phyloP scores from a whole-genome alignment of 2,113 vertebrate species.

The Chaetura pelagica region DNA sequence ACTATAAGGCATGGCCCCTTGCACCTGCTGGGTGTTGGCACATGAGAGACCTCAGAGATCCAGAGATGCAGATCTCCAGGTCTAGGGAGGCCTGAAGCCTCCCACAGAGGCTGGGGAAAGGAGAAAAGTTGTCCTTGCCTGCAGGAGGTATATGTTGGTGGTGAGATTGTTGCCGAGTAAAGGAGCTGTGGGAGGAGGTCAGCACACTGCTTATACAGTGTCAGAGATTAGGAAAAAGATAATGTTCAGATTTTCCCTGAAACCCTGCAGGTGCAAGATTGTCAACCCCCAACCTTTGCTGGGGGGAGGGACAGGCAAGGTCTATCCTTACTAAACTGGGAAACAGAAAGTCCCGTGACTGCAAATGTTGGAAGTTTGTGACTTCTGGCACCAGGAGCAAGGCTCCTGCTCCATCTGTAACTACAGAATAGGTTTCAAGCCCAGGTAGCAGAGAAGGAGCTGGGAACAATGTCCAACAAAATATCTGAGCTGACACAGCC shows the following conservation, averaged over 20 bases:
- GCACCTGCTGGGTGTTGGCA: neutral
- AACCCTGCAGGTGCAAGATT: neutral
- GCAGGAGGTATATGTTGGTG: neutral
- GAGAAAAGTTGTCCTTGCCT: neutral
- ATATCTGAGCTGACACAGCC: neutral
- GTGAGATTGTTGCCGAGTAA: neutral
- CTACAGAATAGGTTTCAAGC: neutral
- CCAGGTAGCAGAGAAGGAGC: neutral
- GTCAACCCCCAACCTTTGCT: neutral
- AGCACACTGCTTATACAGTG: neutral
- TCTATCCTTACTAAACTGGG: neutral
- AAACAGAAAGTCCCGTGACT: neutral
- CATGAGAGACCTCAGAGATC: neutral
- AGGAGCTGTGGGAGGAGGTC: neutral
- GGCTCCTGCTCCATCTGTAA: neutral
- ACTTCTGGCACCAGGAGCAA: neutral
- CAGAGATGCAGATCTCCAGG: neutral
- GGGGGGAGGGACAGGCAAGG: neutral
- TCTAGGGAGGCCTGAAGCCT: neutral
- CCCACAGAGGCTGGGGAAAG: neutral
- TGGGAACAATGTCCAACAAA: neutral
- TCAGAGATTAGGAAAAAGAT: neutral
- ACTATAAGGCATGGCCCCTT: neutral
- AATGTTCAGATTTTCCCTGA: neutral
- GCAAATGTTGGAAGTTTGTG: neutral